Base-by-base conservation (phyloP, 1,140 invertebrate species). In the Hylaeus volcanicus region DNA sequence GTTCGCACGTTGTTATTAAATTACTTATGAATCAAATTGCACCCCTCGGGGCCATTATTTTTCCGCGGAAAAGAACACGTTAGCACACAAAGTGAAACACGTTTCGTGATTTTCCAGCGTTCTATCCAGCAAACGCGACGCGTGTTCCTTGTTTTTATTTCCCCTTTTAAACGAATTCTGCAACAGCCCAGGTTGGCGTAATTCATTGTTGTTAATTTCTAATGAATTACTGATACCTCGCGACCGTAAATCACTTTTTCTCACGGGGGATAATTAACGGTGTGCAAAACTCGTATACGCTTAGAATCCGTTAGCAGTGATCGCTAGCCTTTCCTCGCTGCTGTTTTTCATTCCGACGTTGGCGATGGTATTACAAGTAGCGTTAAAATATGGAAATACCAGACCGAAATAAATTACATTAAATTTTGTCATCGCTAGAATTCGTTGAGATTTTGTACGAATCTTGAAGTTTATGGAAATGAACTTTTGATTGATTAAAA, bases 1-100 rank as follows among this genome's bases (percentile, higher is more conserved):
- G 45, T 48, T 66, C 64, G 15, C 64, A 66, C 64, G 43, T 66
- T 43, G 64, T 66, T 66, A 66, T 66, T 45, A 66, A 66, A 66
- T 66, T 66, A 66, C 5, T 15, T 15, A 9, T 6, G 64, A 64
- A 66, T 66, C 15, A 66, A 66, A 66, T 66, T n/a, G 6, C 43
- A 14, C 14, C 15, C 8, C 37, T n/a, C 9, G 0, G 26, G 6
- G 43, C 64, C 15, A 9, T 43, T 1, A 9, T 48, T 45, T 48
- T n/a, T 12, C 43, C 64, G n/a, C 1, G 41, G 64, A 48, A 66
- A 66, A 66, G 26, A 6, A 66, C 15, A 14, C 41, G 5, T 2
- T 5, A 26, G 39, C 41, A 2, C 41, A 11, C 63, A 11, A 43
- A 45, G 41, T 5, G 63, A 14, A 26, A 61, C 37, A 8, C 8